phyloP scores from a whole-genome alignment of 2,113 vertebrate species.

The Silurus glanis region DNA sequence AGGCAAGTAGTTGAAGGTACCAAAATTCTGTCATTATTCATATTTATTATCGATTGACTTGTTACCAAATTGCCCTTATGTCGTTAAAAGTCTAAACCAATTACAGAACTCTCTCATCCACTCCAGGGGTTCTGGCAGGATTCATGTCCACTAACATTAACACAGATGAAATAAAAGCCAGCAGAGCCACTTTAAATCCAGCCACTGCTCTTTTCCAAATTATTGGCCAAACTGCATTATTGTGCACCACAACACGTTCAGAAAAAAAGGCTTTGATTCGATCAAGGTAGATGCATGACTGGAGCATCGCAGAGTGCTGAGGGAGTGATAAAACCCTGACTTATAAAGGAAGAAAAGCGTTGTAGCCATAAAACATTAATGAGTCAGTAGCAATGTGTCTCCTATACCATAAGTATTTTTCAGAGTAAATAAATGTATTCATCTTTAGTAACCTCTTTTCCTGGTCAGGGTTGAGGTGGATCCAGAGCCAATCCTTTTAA shows the following conservation, averaged over 20 bases:
- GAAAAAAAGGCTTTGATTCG: not conserved
- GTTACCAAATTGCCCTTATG: not conserved
- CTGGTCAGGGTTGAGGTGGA: not conserved
- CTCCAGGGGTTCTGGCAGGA: not conserved
- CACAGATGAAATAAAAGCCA: constrained; percentile 20
- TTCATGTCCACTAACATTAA: not conserved
- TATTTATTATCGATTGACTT: constrained; percentile 16
- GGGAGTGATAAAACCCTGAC: not conserved
- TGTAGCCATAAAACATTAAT: not conserved
- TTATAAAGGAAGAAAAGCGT: not conserved
- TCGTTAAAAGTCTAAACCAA: not conserved
- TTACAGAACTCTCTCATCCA: not conserved
- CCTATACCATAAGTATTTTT: not conserved
- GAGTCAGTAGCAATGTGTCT: not conserved
- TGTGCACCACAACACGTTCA: constrained; percentile 6
- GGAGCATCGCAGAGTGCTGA: not conserved
- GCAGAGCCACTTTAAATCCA: not conserved
- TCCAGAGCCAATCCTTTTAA: not conserved
- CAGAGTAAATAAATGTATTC: constrained; percentile 14
- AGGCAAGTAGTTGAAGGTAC: not conserved
- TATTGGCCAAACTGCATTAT: not conserved
- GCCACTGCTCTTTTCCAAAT: not conserved
- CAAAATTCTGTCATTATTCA: not conserved
- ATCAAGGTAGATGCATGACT: not conserved
- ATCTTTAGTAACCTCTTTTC: not conserved